Base-by-base conservation (phyloP, 2,797 vertebrate species). In the Ceryle rudis region DNA sequence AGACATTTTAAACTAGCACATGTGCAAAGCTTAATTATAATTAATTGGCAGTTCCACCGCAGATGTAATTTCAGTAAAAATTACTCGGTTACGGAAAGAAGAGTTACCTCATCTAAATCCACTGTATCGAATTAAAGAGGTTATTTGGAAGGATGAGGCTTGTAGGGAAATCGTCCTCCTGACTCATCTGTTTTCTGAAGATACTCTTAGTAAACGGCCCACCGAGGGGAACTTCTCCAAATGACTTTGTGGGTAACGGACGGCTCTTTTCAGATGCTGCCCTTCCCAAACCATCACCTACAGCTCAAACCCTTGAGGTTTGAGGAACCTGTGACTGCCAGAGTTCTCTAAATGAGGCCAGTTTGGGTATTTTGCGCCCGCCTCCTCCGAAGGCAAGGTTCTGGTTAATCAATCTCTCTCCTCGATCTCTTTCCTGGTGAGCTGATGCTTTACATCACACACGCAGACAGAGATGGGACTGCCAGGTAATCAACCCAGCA, bases 51-150 rank as follows among this genome's bases (percentile, higher is more conserved):
- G 66, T 5, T 52, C 3, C 33, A 65, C 19, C 1, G 60, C 67
- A 69, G 92, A 75, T 95, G 92, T 89, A 92, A 95, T 95, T 96
- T 96, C 91, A 96, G 95, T 5, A 62, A 41, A 25, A 93, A 51
- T 29, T 29, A 51, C 64, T 83, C 25, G 81, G 52, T 52, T 52
- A 39, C 2, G 31, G 73, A 72, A 81, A 81, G 81, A 77, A 79
- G 67, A 83, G 79, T 95, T 82, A 95, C 83, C 82, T 95, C 95
- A 96, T 95, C 49, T 21, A 35, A 33, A 51, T 7, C 6, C 39
- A n/a, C 78, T 18, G 55, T 23, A 75, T 79, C 54, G 4, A 13
- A 77, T 93, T 75, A 73, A 3, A 28, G 57, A 71, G 47, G 41
- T 39, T 80, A 1, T 41, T 44, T 58, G 84, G 81, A 77, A 55